Conservation (phyloP, 2,113 vertebrate genomes). For the Epinephelus cyanopodus region DNA sequence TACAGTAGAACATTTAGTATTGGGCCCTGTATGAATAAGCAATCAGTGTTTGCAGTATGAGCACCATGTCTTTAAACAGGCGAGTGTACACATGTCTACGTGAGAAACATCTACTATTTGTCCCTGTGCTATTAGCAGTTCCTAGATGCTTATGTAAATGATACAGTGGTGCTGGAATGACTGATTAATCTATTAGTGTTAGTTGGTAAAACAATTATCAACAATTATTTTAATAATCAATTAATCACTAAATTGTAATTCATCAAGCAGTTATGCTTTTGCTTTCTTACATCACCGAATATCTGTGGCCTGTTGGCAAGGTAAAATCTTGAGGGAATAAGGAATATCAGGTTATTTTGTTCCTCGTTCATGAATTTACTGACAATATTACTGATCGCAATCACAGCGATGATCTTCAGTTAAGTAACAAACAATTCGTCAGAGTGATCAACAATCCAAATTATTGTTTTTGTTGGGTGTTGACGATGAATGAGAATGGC, state of each 20-base stretch:
- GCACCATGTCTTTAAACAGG: not conserved
- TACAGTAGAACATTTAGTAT: not conserved
- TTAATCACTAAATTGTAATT: not conserved
- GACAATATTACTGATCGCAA: not conserved
- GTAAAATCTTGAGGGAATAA: not conserved
- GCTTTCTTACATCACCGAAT: not conserved
- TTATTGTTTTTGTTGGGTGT: not conserved
- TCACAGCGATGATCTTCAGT: not conserved
- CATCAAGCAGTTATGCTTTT: not conserved
- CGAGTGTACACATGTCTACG: not conserved
- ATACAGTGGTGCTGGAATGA: not conserved
- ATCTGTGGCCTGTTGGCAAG: not conserved
- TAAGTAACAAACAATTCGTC: not conserved
- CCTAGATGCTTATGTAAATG: not conserved
- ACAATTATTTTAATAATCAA: not conserved
- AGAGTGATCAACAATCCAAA: constrained; percentile 10
- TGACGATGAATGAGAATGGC: constrained; percentile 15
- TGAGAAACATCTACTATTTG: not conserved
- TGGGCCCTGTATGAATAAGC: not conserved
- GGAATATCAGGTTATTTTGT: not conserved
- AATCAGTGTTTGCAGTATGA: not conserved
- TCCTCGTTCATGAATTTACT: not conserved
- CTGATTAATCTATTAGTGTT: not conserved
- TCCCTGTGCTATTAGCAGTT: not conserved
- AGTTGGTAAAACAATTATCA: not conserved